phyloP scores from a whole-genome alignment of 2,113 vertebrate species.

The Atractosteus spatula region DNA sequence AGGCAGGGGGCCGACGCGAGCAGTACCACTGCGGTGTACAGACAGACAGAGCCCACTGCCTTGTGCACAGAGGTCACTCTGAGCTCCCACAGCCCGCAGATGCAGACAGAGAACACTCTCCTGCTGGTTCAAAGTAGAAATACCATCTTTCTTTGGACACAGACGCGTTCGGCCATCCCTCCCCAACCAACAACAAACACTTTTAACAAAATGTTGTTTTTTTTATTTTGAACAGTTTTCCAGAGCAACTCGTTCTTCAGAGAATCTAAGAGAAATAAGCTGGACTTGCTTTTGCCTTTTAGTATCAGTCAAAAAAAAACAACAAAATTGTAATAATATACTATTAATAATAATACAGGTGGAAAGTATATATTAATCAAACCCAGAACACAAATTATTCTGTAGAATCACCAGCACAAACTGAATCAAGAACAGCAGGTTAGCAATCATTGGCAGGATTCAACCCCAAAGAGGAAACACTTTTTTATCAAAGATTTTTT shows the following conservation, averaged over 20 bases:
- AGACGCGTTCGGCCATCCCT: too few species aligned
- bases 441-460: slow-evolving; percentile 46
- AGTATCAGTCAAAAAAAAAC: slow-evolving; percentile 60
- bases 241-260: slow-evolving; percentile 66
- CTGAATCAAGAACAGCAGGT: slow-evolving; percentile 66
- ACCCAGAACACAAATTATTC: slow-evolving; percentile 52
- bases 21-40: too few species aligned
- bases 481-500: slow-evolving; percentile 68
- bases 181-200: slow-evolving; percentile 13
- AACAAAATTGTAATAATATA: slow-evolving; percentile 62
- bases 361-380: slow-evolving; percentile 58
- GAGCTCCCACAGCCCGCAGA: slow-evolving; percentile 11
- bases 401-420: slow-evolving; percentile 71
- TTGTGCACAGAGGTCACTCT: not conserved
- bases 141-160: not conserved
- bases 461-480: slow-evolving; percentile 63
- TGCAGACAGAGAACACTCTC: not conserved
- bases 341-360: slow-evolving; percentile 69
- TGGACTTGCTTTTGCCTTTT: slow-evolving; percentile 56
- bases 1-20: too few species aligned
- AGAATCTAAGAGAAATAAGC: slow-evolving; percentile 70
- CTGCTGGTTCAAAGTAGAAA: not conserved
- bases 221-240: slow-evolving; percentile 55
- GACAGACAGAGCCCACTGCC: too few species aligned
- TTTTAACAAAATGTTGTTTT: slow-evolving; percentile 72